Evolutionary conservation across 2,888 invertebrate genomes (phyloP), one percentile per base, ranked within the genome.

Genomic region (Nycteola revayana): DNA sequence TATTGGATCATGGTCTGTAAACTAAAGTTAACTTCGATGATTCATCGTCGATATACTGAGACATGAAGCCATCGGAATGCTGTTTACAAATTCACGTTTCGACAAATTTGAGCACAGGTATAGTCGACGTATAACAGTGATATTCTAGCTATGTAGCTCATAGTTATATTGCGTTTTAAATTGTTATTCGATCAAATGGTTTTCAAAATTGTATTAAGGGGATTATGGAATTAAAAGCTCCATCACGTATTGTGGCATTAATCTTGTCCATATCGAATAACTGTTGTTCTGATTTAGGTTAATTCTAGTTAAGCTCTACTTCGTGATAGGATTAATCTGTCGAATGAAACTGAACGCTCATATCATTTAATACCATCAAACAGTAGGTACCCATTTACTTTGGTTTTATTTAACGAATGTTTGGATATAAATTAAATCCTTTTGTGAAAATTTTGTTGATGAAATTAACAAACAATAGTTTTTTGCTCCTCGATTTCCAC

Each of bases 51-150:
- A 63, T 61, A 63, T 60, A 55, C 48, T 55, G n/a, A n/a, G n/a
- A n/a, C n/a, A 52, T 59, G 66, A 77, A 76, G 57, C 65, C 67
- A 49, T 53, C 52, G 49, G 46, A 71, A 73, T 75, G 72, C 51
- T 45, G 60, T 62, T 49, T 47, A 41, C 44, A 44, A 42, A 40
- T 34, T 26, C 17, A 25, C 8, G 10, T 9, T 9, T 22, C 18
- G 6, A 18, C 6, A 6, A 18, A 18, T 18, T 18, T 18, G n/a
- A n/a, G n/a, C n/a, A n/a, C n/a, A n/a, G n/a, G n/a, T n/a, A n/a
- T n/a, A n/a, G n/a, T n/a, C n/a, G n/a, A n/a, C n/a, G 18, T 18
- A 18, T 18, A 18, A 18, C 18, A 3, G 18, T 18, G 3, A 18
- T 18, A 18, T 18, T 18, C 6, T 18, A 6, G 3, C 18, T 3